Evolutionary conservation across 2,113 vertebrate species (phyloP).

Genomic region (Thymallus thymallus): DNA sequence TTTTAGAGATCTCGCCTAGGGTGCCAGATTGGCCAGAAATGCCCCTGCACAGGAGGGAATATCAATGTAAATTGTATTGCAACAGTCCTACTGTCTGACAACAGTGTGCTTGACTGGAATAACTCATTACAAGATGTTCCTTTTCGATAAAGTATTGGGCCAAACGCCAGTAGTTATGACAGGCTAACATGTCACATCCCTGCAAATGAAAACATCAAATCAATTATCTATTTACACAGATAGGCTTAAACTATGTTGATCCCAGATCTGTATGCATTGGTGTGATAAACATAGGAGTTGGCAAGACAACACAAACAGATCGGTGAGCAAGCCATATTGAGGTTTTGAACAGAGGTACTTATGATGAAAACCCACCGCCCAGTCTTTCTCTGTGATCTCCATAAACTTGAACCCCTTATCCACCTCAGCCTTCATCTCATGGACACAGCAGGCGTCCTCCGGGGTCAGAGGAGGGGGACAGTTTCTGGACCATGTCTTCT

Average conservation of each 20-base stretch:
- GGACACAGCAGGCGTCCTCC: conserved; percentile 85
- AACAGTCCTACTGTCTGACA: conserved; percentile 7
- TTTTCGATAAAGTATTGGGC: conserved; percentile 89
- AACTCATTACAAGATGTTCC: conserved; percentile 74
- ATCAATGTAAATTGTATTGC: conserved; percentile 48
- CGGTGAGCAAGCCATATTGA: background rate
- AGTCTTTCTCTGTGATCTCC: conserved; percentile 81
- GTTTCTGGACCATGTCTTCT: background rate
- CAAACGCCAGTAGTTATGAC: conserved; percentile 98
- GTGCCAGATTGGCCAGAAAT: too few relatives aligned
- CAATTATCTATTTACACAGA: background rate
- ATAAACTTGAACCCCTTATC: conserved; percentile 85
- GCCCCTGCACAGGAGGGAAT: conserved; percentile 23
- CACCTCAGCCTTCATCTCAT: conserved; percentile 91
- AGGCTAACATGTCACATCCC: conserved; percentile 83
- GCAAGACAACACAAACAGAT: background rate
- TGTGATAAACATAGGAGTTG: background rate
- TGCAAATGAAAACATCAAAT: conserved; percentile 56
- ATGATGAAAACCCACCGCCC: conserved; percentile 80
- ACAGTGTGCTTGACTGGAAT: conserved; percentile 44
- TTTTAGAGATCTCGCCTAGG: too few relatives aligned
- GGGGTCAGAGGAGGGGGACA: conserved; percentile 58
- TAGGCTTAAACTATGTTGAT: background rate
- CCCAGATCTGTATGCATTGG: background rate
- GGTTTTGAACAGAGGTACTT: background rate